Evolutionary conservation across 2,113 vertebrate genomes (phyloP).

Genomic region (Noctilio leporinus): DNA sequence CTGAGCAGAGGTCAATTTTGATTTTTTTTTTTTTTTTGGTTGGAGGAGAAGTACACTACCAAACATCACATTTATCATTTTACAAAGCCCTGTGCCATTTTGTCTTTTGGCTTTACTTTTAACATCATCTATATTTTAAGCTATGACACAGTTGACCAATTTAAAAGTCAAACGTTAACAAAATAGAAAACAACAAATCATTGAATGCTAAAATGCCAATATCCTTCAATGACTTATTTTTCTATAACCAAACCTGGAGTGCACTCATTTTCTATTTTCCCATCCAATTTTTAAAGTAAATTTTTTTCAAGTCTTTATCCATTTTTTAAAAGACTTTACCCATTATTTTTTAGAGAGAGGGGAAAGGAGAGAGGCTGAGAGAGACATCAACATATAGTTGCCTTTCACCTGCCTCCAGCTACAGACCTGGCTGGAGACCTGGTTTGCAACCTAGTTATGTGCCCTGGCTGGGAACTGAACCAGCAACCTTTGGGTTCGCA

Average conservation of each 20-base stretch:
- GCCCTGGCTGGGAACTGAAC: too few relatives aligned
- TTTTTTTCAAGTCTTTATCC: too few relatives aligned
- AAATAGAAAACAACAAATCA: not conserved
- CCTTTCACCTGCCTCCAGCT: too few relatives aligned
- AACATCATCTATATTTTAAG: not conserved
- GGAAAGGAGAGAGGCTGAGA: too few relatives aligned
- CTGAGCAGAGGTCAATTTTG: not conserved
- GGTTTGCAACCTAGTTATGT: too few relatives aligned
- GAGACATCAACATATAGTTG: too few relatives aligned
- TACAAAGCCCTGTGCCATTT: not conserved
- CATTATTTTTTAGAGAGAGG: too few relatives aligned
- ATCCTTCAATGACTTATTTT: not conserved
- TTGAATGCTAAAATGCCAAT: constrained; percentile 7
- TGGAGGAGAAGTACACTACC: not conserved
- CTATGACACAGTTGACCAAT: not conserved
- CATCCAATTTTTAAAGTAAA: not conserved
- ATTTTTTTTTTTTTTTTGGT: not conserved
- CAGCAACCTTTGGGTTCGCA: too few relatives aligned
- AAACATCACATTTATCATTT: not conserved
- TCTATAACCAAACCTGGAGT: not conserved
- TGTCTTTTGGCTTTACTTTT: constrained; percentile 18
- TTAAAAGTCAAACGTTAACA: not conserved
- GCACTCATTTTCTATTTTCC: not conserved
- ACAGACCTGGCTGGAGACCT: too few relatives aligned
- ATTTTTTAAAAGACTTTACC: too few relatives aligned